Evolutionary conservation across 2,797 vertebrate genomes (phyloP).

Genomic region (Australoheros facetus): DNA sequence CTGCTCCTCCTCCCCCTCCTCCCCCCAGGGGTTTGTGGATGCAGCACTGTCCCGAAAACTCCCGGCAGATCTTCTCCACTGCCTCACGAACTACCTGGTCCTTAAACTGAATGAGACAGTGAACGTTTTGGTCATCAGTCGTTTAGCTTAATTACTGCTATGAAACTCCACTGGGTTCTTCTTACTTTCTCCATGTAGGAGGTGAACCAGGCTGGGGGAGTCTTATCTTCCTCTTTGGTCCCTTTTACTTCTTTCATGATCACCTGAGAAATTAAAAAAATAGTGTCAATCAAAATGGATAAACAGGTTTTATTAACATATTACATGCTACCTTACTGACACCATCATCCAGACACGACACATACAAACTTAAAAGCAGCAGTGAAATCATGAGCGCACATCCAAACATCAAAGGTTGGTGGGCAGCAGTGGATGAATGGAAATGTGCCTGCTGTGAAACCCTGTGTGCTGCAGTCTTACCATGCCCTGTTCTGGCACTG

Average conservation of each 20-base stretch:
- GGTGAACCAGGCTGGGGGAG: constrained; percentile 94
- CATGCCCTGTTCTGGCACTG: constrained; percentile 79
- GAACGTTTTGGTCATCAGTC: not conserved
- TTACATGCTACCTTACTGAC: too few species aligned
- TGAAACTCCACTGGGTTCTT: not conserved
- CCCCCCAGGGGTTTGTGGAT: constrained; percentile 81
- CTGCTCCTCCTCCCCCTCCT: constrained; percentile 25
- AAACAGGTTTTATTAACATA: too few species aligned
- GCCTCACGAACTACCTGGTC: constrained; percentile 94
- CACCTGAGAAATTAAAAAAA: constrained; percentile 56
- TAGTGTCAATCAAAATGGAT: not conserved
- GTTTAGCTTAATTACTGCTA: not conserved
- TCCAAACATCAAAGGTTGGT: not conserved
- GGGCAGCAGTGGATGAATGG: not conserved
- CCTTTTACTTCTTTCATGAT: constrained; percentile 80
- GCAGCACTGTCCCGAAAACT: constrained; percentile 89
- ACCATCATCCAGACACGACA: not conserved
- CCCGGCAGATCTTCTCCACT: constrained; percentile 92
- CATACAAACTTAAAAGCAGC: not conserved
- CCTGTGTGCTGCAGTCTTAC: constrained; percentile 69
- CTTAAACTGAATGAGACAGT: constrained; percentile 83
- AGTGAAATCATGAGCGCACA: not conserved
- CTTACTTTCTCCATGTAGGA: constrained; percentile 93
- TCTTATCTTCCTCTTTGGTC: constrained; percentile 81
- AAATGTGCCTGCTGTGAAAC: not conserved